Conservation (phyloP, 1,140 invertebrate species). For the Aricia agestis region DNA sequence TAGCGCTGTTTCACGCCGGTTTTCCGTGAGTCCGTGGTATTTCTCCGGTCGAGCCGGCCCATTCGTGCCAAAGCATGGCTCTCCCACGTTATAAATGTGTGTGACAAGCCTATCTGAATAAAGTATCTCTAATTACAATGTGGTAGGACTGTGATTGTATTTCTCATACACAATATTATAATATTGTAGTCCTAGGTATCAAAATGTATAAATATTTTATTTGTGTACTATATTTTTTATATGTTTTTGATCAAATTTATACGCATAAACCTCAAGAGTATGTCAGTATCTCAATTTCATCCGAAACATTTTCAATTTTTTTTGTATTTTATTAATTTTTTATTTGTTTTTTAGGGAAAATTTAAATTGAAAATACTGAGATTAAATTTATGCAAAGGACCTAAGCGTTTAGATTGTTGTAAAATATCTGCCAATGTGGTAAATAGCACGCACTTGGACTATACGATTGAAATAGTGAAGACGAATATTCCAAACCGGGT, state of each 20-base stretch:
- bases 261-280: conserved; percentile 20
- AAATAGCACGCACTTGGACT: conserved; percentile 27
- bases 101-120: neutral
- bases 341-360: conserved; percentile 30
- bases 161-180: neutral
- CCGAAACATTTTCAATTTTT: neutral
- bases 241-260: conserved; percentile 18
- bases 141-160: neutral
- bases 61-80: no score
- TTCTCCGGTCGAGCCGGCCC: no score
- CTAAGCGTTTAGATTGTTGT: conserved; percentile 37
- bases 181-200: neutral
- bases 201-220: conserved; percentile 21
- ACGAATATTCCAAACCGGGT: conserved; percentile 37
- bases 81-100: no score
- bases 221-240: conserved; percentile 10
- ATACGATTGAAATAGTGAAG: conserved; percentile 34
- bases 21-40: no score
- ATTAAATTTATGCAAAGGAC: conserved; percentile 38
- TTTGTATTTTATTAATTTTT: neutral
- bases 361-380: conserved; percentile 36
- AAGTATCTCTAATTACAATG: neutral
- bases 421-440: conserved; percentile 24
- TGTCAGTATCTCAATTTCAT: conserved; percentile 25
- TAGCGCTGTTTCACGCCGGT: no score